Percentiles rank a stretch among this genome's conserved stretches.
Conservation (phyloP, 2,113 vertebrate genomes). For the Excalfactoria chinensis region DNA sequence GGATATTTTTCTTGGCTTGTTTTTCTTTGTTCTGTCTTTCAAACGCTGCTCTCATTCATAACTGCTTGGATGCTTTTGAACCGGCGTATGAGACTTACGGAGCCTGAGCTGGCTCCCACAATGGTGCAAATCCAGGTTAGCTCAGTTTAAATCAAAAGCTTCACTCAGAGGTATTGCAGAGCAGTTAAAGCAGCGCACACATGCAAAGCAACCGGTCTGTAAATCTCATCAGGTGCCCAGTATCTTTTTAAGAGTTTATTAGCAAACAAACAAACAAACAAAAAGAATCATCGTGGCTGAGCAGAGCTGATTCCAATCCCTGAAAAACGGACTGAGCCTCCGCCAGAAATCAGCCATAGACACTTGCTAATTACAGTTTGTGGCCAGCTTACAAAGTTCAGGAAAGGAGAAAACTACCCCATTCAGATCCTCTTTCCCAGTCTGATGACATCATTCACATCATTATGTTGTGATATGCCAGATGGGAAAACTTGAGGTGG, state of each 20-base stretch:
- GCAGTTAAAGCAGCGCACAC: slow-evolving; percentile 27
- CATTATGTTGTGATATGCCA: slow-evolving; percentile 70
- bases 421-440: slow-evolving; percentile 44
- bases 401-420: slow-evolving; percentile 40
- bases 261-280: slow-evolving; percentile 63
- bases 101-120: slow-evolving; percentile 53
- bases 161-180: slow-evolving; percentile 45
- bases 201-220: slow-evolving; percentile 47
- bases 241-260: slow-evolving; percentile 63
- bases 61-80: slow-evolving; percentile 44
- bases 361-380: slow-evolving; percentile 51
- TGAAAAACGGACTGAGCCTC: slow-evolving; percentile 46
- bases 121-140: slow-evolving; percentile 48
- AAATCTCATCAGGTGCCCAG: slow-evolving; percentile 39
- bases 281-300: slow-evolving; percentile 50
- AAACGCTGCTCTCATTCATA: slow-evolving; percentile 50
- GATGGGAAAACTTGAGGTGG: slow-evolving; percentile 73
- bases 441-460: slow-evolving; percentile 70
- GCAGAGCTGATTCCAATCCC: slow-evolving; percentile 13
- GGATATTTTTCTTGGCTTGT: background rate
- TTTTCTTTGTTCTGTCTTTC: slow-evolving; percentile 46
- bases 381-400: slow-evolving; percentile 42
- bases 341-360: slow-evolving; percentile 41
- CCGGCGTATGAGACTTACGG: slow-evolving; percentile 6
- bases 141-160: slow-evolving; percentile 46